Percentiles rank a stretch among this genome's conserved stretches.
Evolutionary conservation across 2,888 invertebrate genomes (phyloP).

Genomic region (Arctia plantaginis): DNA sequence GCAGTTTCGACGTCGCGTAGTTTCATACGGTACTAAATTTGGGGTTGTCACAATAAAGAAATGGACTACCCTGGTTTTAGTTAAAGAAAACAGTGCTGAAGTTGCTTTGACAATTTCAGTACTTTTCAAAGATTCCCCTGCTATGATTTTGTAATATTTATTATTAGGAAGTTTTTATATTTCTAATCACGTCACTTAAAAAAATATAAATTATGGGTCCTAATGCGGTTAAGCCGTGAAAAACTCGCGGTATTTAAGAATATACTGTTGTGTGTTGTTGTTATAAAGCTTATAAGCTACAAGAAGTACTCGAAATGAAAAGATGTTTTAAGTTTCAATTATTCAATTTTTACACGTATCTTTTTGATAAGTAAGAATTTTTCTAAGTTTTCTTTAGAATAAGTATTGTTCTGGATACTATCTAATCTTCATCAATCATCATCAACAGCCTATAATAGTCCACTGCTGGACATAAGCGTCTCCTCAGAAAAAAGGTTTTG

Average conservation of each 20-base stretch:
- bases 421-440: too few species aligned
- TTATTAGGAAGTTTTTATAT: too few species aligned
- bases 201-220: too few species aligned
- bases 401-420: too few species aligned
- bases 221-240: too few species aligned
- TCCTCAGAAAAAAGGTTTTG: too few species aligned
- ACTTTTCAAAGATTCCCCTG: neutral
- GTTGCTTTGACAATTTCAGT: neutral
- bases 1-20: slow-evolving; percentile 80
- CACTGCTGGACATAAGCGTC: too few species aligned
- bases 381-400: too few species aligned
- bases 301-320: neutral
- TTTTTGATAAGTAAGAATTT: too few species aligned
- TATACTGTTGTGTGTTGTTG: neutral
- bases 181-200: too few species aligned
- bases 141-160: neutral
- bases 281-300: neutral
- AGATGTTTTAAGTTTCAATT: neutral
- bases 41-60: slow-evolving; percentile 62
- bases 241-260: too few species aligned
- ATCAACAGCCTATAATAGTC: too few species aligned
- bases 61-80: slow-evolving; percentile 21
- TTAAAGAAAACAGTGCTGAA: slow-evolving; percentile 6
- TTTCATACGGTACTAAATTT: slow-evolving; percentile 84
- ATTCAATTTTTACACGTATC: neutral